Conservation (phyloP, 2,797 vertebrate species). For the Corythornis leucogaster region DNA sequence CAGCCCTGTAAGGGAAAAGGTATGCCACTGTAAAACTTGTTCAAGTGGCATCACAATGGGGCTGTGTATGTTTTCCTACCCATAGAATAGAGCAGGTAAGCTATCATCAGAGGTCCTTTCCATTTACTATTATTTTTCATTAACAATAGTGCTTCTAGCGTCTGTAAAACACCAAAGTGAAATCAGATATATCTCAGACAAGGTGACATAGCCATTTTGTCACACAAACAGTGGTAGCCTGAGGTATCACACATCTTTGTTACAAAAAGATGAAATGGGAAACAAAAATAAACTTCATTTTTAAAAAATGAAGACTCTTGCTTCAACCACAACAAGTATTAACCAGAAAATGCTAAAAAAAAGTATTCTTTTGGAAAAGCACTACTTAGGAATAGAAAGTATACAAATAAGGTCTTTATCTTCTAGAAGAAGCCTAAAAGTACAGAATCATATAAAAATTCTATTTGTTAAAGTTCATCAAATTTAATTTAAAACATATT, state of each 20-base stretch:
- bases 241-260: neutral
- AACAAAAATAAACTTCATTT: neutral
- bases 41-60: neutral
- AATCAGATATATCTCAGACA: neutral
- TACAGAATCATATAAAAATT: neutral
- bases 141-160: neutral
- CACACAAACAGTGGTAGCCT: neutral
- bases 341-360: neutral
- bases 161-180: neutral
- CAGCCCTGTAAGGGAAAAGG: neutral
- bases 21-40: neutral
- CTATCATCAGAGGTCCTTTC: neutral
- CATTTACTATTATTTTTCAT: neutral
- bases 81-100: neutral
- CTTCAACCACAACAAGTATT: neutral
- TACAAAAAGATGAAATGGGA: neutral
- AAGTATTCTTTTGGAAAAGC: neutral
- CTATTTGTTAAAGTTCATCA: neutral
- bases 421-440: neutral
- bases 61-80: neutral
- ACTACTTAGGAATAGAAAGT: neutral
- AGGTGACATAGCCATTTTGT: neutral
- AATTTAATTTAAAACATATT: neutral
- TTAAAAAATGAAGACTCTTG: neutral
- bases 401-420: neutral